These are phyloP conservation scores for Eurytoma adleriae DNA, from an alignment of 2,888 invertebrate genomes.

Conservation along the genomic window DNA sequence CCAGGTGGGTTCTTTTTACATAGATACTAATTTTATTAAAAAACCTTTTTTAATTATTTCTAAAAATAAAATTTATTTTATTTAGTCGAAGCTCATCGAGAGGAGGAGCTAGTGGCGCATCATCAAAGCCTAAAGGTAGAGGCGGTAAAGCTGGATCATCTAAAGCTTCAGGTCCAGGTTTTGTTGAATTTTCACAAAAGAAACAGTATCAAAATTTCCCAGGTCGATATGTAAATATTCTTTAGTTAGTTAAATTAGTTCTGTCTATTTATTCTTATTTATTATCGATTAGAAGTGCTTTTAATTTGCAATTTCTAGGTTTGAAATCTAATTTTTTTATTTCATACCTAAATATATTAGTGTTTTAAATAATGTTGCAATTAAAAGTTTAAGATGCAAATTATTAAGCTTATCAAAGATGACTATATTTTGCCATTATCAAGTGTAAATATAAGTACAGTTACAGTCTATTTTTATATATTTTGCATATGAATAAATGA, in stretches of 20 bases:
- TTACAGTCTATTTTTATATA: constrained; percentile 36
- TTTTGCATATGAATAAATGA: constrained; percentile 28
- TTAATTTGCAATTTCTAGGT: neutral
- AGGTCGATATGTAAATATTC: constrained; percentile 46
- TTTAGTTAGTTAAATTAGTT: constrained; percentile 3
- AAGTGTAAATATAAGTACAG: constrained; percentile 43
- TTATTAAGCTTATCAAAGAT: constrained; percentile 3
- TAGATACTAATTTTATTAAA: neutral
- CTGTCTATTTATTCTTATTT: constrained; percentile 2
- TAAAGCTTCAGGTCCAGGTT: constrained; percentile 63
- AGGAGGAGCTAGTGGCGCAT: constrained; percentile 5
- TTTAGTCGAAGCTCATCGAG: constrained; percentile 16
- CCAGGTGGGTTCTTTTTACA: constrained; percentile 57
- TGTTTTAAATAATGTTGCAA: neutral
- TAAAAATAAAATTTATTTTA: neutral
- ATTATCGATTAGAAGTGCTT: neutral
- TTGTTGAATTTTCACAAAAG: constrained; percentile 67
- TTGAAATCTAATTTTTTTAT: constrained; percentile 1
- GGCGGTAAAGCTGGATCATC: constrained; percentile 14
- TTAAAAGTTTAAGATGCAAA: constrained; percentile 26
- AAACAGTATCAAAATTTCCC: constrained; percentile 59
- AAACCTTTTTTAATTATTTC: neutral
- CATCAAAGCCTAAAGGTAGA: constrained; percentile 21
- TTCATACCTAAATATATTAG: neutral
- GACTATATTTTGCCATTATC: neutral